A percentile compares a stretch with the other conserved stretches of the same genome.
Conservation (phyloP, 2,797 vertebrate genomes). For the Todus mexicanus region DNA sequence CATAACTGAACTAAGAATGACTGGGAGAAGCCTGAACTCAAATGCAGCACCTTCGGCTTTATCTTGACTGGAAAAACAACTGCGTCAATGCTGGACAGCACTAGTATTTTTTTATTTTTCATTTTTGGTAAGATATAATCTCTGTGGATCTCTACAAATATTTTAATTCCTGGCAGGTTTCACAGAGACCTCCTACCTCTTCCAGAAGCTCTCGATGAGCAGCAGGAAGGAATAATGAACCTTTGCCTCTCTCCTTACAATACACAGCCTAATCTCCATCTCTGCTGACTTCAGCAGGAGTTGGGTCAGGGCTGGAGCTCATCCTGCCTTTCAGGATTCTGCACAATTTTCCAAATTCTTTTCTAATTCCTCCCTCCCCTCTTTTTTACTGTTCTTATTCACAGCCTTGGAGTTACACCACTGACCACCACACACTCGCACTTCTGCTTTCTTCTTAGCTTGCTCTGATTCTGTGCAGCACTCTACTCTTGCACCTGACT, state of each 20-base stretch:
- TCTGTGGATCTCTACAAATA: not conserved
- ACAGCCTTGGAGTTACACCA: not conserved
- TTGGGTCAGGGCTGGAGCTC: not conserved
- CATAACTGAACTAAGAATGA: not conserved
- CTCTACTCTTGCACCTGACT: not conserved
- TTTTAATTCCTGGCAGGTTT: not conserved
- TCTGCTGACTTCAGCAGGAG: not conserved
- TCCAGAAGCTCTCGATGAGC: not conserved
- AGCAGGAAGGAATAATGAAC: not conserved
- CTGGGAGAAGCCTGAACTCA: not conserved
- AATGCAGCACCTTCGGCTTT: not conserved
- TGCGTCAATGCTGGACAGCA: not conserved
- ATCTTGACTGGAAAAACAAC: not conserved
- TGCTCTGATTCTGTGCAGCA: not conserved
- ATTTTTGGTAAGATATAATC: not conserved
- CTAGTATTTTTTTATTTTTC: not conserved
- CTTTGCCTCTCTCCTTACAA: not conserved
- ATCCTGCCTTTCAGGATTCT: not conserved
- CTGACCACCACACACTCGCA: rapidly evolving
- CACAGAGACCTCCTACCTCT: not conserved
- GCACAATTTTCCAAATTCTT: not conserved
- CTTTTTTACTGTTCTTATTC: not conserved
- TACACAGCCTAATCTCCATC: not conserved
- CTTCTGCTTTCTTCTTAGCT: not conserved
- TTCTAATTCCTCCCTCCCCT: not conserved